Evolutionary conservation across 2,797 vertebrate species (phyloP).

Genomic region (Sebastiscus albofasciatus): DNA sequence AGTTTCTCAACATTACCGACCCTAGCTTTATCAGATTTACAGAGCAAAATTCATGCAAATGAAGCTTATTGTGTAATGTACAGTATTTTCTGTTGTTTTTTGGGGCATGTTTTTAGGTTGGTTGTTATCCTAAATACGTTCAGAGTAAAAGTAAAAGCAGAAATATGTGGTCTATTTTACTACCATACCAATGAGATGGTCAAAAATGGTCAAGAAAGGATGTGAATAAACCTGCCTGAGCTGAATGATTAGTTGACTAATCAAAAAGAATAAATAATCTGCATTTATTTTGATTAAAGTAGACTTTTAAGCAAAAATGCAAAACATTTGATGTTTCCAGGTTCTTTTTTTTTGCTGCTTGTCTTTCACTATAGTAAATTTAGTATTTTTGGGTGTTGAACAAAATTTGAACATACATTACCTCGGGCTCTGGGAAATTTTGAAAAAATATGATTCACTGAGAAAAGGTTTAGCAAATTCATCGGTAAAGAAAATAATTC

Average conservation of each 20-base stretch:
- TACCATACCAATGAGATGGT: not conserved
- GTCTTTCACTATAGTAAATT: fast-evolving
- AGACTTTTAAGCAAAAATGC: not conserved
- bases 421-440: not conserved
- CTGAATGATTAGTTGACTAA: not conserved
- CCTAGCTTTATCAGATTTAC: too few relatives aligned
- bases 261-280: not conserved
- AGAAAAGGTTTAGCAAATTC: not conserved
- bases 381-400: not conserved
- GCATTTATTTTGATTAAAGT: not conserved
- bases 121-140: not conserved
- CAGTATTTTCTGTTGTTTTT: not conserved
- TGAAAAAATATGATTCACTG: not conserved
- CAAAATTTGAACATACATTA: not conserved
- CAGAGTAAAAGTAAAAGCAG: not conserved
- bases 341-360: not conserved
- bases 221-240: not conserved
- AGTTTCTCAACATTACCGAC: too few relatives aligned
- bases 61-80: too few relatives aligned
- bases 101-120: not conserved
- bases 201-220: not conserved
- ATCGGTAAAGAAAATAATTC: fast-evolving
- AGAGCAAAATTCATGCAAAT: too few relatives aligned
- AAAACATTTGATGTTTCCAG: not conserved
- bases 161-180: not conserved